Percentiles rank a stretch among this genome's conserved stretches.
Evolutionary conservation across 2,113 vertebrate species (phyloP).

Genomic region (Chrysemys picta): DNA sequence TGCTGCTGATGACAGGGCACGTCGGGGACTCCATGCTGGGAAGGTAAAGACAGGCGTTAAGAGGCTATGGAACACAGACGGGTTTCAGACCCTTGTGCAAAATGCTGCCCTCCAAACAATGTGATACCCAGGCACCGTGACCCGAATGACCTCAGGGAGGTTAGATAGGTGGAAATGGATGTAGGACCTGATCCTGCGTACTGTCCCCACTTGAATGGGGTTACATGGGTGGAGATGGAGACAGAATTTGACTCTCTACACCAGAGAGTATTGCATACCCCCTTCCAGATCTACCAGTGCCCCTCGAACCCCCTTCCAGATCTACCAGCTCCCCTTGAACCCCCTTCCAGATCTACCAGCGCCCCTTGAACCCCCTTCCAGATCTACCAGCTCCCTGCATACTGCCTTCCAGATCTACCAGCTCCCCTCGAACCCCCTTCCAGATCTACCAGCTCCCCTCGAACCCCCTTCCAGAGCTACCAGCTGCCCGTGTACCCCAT

Average conservation of each 20-base stretch:
- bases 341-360: too few species aligned
- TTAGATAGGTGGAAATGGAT: neutral
- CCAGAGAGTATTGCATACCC: too few species aligned
- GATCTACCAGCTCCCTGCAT: too few species aligned
- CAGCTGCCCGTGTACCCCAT: neutral
- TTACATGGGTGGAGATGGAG: neutral
- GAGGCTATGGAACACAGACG: neutral
- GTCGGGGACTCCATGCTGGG: constrained; percentile 76
- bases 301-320: too few species aligned
- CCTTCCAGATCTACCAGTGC: too few species aligned
- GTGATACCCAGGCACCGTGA: neutral
- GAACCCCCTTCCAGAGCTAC: too few species aligned
- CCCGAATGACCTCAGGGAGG: neutral
- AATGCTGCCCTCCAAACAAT: neutral
- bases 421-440: too few species aligned
- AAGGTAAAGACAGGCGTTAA: neutral
- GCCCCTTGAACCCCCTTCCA: too few species aligned
- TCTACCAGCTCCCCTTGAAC: too few species aligned
- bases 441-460: too few species aligned
- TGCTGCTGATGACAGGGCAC: constrained; percentile 53
- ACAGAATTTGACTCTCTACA: too few species aligned
- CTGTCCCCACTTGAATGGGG: neutral
- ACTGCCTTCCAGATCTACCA: too few species aligned
- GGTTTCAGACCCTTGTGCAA: rapidly evolving
- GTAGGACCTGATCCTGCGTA: neutral